These are phyloP conservation scores for Helicoverpa assulta DNA, from an alignment of 2,888 invertebrate species.

Conservation along the genomic window DNA sequence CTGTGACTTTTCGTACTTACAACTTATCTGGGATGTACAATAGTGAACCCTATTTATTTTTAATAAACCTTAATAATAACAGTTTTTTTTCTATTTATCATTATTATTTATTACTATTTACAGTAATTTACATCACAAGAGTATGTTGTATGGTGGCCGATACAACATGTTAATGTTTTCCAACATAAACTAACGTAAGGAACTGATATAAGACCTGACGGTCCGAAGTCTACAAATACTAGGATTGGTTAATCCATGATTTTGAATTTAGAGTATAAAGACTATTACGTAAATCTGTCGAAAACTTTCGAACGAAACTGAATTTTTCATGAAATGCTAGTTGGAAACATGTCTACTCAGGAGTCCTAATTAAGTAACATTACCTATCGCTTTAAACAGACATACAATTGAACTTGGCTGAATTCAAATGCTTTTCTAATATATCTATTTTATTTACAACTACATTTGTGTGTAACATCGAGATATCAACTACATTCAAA, in stretches of 20 bases:
- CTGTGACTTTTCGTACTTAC: conserved; percentile 81
- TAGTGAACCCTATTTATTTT: conserved; percentile 71
- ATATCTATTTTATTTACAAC: conserved; percentile 17
- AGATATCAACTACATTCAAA: conserved; percentile 12
- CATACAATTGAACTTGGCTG: conserved; percentile 21
- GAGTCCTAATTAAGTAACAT: conserved; percentile 39
- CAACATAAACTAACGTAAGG: conserved; percentile 70
- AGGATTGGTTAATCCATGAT: neutral
- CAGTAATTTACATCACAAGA: conserved; percentile 90
- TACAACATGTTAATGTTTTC: conserved; percentile 64
- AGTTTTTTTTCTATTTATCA: conserved; percentile 74
- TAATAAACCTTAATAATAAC: conserved; percentile 79
- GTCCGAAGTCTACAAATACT: conserved; percentile 30
- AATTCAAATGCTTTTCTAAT: conserved; percentile 39
- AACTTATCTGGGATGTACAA: conserved; percentile 75
- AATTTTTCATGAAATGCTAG: conserved; percentile 55
- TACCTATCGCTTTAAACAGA: conserved; percentile 25
- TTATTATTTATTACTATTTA: conserved; percentile 78
- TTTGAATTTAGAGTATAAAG: neutral
- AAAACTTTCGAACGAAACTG: conserved; percentile 33
- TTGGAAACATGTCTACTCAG: conserved; percentile 51
- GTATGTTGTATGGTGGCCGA: conserved; percentile 78
- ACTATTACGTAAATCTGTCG: conserved; percentile 11
- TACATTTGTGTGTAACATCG: conserved; percentile 35
- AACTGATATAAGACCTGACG: conserved; percentile 69